Evolutionary conservation across 2,797 vertebrate genomes (phyloP).

Genomic region (Rhynchonycteris naso): DNA sequence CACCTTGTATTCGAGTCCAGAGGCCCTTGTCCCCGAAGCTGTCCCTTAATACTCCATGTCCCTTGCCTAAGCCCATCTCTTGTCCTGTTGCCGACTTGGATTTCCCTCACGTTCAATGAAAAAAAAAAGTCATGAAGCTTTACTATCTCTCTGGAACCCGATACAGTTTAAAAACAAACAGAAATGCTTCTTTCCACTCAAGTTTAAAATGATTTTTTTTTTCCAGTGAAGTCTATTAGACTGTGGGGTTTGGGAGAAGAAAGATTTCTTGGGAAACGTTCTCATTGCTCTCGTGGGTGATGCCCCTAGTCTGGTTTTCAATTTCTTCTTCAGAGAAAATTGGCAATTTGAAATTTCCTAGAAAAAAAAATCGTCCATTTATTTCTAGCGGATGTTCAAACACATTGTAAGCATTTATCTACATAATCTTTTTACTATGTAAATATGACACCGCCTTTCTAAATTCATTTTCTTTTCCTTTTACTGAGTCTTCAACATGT

Average conservation of each 20-base stretch:
- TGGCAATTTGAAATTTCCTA: slow-evolving; percentile 17
- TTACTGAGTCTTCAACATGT: slow-evolving; percentile 11
- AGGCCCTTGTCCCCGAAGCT: neutral
- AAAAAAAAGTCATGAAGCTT: neutral
- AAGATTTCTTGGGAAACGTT: neutral
- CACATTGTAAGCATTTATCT: neutral
- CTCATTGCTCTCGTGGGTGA: slow-evolving; percentile 17
- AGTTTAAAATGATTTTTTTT: neutral
- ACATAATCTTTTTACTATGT: neutral
- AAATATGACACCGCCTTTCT: neutral
- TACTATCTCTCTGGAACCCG: neutral
- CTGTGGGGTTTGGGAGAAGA: neutral
- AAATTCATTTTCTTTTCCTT: neutral
- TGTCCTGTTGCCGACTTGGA: neutral
- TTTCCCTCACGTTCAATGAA: neutral
- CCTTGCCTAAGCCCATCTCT: neutral
- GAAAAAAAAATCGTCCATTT: slow-evolving; percentile 37
- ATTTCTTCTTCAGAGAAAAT: slow-evolving; percentile 34
- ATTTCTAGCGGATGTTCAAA: slow-evolving; percentile 39
- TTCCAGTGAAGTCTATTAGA: neutral
- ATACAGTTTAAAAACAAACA: neutral
- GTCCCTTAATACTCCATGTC: neutral
- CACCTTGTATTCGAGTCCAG: neutral
- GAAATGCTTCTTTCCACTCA: slow-evolving; percentile 28
- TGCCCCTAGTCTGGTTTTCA: neutral